phyloP scores from a whole-genome alignment of 92 coral and sea anemone species.

The Chrysogorgia sp. region DNA sequence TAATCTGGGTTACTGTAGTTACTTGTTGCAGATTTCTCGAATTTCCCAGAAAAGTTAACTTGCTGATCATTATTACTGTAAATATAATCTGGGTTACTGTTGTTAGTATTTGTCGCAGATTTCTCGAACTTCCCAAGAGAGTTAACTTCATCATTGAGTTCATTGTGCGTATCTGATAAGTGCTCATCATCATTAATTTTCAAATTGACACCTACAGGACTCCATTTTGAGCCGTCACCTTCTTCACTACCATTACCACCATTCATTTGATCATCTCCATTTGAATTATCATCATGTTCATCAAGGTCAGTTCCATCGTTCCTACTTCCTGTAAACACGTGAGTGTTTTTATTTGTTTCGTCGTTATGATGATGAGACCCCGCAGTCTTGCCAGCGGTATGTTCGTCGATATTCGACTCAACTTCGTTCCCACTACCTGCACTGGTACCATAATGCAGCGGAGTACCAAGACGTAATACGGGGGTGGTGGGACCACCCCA shows the following conservation, averaged over 20 bases:
- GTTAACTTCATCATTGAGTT: background rate
- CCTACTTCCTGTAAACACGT: too few relatives aligned
- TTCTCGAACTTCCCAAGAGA: background rate
- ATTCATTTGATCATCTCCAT: background rate
- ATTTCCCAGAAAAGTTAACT: too few relatives aligned
- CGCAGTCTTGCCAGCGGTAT: too few relatives aligned
- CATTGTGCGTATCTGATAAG: background rate
- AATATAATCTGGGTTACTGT: too few relatives aligned
- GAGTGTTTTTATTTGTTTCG: too few relatives aligned
- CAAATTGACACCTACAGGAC: background rate
- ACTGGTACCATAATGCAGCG: background rate
- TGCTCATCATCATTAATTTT: background rate
- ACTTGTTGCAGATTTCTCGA: background rate
- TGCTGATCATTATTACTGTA: too few relatives aligned
- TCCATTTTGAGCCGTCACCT: background rate
- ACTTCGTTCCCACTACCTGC: background rate
- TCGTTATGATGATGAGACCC: too few relatives aligned
- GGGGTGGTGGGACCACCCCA: too few relatives aligned
- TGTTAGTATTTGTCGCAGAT: background rate
- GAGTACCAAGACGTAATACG: too few relatives aligned
- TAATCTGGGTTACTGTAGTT: too few relatives aligned
- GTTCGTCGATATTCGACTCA: too few relatives aligned
- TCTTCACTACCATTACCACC: background rate
- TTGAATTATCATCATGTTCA: constrained; percentile 1
- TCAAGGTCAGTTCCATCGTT: too few relatives aligned